Evolutionary conservation across 1,140 invertebrate genomes (phyloP), one percentile per base, ranked within the genome.

Genomic region (Drosophila murphyi): DNA sequence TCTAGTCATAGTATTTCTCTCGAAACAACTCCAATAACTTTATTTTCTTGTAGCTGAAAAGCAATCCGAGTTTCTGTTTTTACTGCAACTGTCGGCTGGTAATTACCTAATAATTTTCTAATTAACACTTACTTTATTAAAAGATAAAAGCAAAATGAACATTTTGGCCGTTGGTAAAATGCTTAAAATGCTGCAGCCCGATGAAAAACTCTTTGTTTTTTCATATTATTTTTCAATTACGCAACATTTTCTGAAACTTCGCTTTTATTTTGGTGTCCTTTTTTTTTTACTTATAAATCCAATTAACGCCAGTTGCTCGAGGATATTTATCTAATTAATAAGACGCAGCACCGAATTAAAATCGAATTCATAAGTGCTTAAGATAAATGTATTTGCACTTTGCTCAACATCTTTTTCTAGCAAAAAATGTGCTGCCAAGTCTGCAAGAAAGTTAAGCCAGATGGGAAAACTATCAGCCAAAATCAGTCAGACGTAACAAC

Each of bases 401-500:
- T 5, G 34, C 6, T 32, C 34, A 3, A 47, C 45, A 59, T 28
- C 50, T 28, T 2, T 2, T 1, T 5, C 20, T 20, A 20, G 20
- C 20, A 20, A 20, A 20, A 20, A 37, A 54, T 37, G 7, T 8
- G 8, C 31, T 31, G 48, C 63, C 62, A 68, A 56, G 43, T 54
- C 54, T 60, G 57, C 45, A 59, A 8, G 47, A 51, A 80, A 80
- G 64, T 72, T 51, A n/a, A 48, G 48, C 12, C 31, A 55, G 31
- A 28, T 41, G 43, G 50, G 45, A 63, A 83, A 82, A 83, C 76
- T 82, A 76, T 63, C 39, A 5, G 39, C 31, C 50, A 43, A 64
- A 51, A 35, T 6, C 69, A 65, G 64, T 71, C 79, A 78, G 70
- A 62, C 62, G 70, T 61, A 78, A 77, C 70, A 74, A 52, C 56